A percentile compares a stretch with the other conserved stretches of the same genome.
These are phyloP conservation scores for Tetramorium alpestre DNA, from an alignment of 1,140 invertebrate species.

Conservation along the genomic window DNA sequence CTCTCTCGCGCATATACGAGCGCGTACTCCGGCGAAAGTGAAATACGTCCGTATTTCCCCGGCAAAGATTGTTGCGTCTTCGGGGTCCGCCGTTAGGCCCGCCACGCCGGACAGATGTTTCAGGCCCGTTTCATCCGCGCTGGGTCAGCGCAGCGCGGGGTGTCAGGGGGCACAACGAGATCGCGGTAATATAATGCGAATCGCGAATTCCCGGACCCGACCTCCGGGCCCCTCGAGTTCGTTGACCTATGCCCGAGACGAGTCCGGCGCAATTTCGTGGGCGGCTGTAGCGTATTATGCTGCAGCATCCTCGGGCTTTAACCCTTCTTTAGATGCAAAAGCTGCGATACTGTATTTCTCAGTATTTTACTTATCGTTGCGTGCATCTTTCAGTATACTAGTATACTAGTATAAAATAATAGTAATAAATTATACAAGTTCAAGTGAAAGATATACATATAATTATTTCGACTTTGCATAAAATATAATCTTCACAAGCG, in stretches of 20 bases:
- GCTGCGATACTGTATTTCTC: background rate
- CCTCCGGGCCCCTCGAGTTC: slow-evolving; percentile 52
- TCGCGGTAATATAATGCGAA: slow-evolving; percentile 62
- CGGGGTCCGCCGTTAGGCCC: slow-evolving; percentile 8
- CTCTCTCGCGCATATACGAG: background rate
- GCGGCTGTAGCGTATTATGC: slow-evolving; percentile 35
- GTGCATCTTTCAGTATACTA: background rate
- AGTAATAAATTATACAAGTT: background rate
- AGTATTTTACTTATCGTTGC: background rate
- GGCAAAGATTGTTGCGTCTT: slow-evolving; percentile 59
- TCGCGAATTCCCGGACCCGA: slow-evolving; percentile 55
- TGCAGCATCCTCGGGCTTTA: slow-evolving; percentile 41
- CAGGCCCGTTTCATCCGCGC: slow-evolving; percentile 47
- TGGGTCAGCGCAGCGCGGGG: background rate
- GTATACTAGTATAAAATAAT: too few species aligned
- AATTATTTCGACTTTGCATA: background rate
- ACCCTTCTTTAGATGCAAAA: slow-evolving; percentile 5
- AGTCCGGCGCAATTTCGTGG: slow-evolving; percentile 46
- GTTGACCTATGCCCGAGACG: slow-evolving; percentile 59
- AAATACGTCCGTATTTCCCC: slow-evolving; percentile 46
- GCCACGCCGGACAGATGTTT: slow-evolving; percentile 65
- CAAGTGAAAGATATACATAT: background rate
- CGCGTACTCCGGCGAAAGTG: slow-evolving; percentile 51
- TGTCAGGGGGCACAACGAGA: slow-evolving; percentile 42
- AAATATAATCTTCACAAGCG: background rate